Evolutionary conservation across 2,113 vertebrate genomes (phyloP).

Genomic region (Macroglossus sobrinus): DNA sequence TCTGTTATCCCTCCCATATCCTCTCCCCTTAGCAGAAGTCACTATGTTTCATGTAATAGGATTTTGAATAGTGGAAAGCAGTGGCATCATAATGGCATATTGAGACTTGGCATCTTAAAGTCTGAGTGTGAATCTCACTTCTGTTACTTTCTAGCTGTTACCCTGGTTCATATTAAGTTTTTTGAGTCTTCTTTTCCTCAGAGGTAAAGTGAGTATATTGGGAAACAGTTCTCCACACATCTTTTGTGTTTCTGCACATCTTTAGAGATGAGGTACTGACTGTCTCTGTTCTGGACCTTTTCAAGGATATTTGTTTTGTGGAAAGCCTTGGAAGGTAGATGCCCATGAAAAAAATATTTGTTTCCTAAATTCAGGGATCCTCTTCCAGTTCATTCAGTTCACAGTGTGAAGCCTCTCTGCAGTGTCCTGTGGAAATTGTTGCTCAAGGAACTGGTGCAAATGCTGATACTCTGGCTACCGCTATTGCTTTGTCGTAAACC

Average conservation of each 20-base stretch:
- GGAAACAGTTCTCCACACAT: neutral
- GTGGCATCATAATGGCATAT: neutral
- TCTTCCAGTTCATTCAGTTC: neutral
- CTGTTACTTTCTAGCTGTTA: neutral
- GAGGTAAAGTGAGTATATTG: neutral
- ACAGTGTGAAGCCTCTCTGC: neutral
- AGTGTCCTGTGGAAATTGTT: neutral
- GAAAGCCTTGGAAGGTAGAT: neutral
- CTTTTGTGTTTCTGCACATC: neutral
- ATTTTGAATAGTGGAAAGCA: neutral
- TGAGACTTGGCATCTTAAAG: neutral
- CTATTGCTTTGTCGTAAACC: neutral
- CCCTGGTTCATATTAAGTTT: neutral
- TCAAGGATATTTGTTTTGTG: neutral
- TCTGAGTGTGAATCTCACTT: neutral
- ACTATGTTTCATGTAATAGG: neutral
- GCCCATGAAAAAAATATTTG: neutral
- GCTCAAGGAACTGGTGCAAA: neutral
- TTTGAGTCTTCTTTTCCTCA: neutral
- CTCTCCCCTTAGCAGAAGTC: neutral
- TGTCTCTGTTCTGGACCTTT: neutral
- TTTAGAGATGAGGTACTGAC: neutral
- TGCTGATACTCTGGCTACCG: neutral
- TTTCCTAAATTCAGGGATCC: neutral
- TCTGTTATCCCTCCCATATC: neutral